Conservation (phyloP, 2,797 vertebrate species). For the Bufotes viridis region DNA sequence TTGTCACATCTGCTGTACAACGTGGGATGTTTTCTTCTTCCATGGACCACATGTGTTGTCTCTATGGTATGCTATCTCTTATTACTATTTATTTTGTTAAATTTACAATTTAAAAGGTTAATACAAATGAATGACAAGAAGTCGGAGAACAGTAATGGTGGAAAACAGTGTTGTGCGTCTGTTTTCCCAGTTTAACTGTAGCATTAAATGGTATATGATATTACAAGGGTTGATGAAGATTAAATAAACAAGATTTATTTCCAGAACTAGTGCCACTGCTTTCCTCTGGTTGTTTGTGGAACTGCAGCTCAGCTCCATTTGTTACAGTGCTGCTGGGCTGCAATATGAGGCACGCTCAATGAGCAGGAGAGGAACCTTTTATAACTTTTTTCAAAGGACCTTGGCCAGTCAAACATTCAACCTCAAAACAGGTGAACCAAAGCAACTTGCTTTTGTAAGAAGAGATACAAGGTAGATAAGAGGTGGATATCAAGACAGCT, state of each 20-base stretch:
- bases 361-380: too few species aligned
- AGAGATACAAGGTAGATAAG: too few species aligned
- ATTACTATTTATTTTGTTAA: background rate
- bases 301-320: background rate
- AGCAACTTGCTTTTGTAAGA: too few species aligned
- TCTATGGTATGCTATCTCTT: background rate
- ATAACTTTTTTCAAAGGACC: too few species aligned
- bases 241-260: background rate
- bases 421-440: background rate
- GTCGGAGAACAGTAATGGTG: background rate
- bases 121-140: too few species aligned
- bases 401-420: too few species aligned
- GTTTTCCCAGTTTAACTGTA: background rate
- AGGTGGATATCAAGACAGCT: too few species aligned
- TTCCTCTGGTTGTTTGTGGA: background rate
- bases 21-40: too few species aligned
- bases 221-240: background rate
- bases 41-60: background rate
- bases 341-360: too few species aligned
- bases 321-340: too few species aligned
- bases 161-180: background rate
- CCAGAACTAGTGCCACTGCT: background rate
- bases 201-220: background rate
- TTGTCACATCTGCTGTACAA: background rate
- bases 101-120: background rate